Evolutionary conservation across 1,140 invertebrate species (phyloP).

Genomic region (Anthonomus grandis): DNA sequence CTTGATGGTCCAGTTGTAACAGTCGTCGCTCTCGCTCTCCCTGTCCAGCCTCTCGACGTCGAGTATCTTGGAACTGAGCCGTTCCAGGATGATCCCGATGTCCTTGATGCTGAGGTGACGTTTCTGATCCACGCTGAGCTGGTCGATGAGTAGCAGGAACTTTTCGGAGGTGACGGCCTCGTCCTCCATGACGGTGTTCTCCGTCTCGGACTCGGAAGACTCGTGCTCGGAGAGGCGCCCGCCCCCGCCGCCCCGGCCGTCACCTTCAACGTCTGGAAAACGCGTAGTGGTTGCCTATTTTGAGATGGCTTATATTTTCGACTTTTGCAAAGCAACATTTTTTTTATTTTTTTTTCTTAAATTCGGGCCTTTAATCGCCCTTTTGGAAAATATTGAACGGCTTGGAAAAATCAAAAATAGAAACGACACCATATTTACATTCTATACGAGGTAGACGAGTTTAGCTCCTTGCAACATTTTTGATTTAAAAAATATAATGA

Average conservation of each 20-base stretch:
- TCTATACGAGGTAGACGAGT: too few relatives aligned
- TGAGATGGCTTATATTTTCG: too few relatives aligned
- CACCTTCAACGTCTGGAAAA: constrained; percentile 59
- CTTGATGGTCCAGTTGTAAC: constrained; percentile 89
- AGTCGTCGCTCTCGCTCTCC: constrained; percentile 86
- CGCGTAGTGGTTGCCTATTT: constrained; percentile 28
- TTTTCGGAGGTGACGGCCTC: constrained; percentile 84
- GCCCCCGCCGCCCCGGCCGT: constrained; percentile 47
- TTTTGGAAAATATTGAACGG: too few relatives aligned
- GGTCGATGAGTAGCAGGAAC: constrained; percentile 88
- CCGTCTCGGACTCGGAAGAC: constrained; percentile 87
- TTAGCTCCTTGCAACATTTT: too few relatives aligned
- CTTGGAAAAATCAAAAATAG: too few relatives aligned
- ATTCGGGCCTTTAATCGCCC: too few relatives aligned
- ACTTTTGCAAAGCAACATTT: too few relatives aligned
- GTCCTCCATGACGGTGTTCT: constrained; percentile 88
- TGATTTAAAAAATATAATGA: too few relatives aligned
- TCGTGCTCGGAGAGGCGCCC: constrained; percentile 63
- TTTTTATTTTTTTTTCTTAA: too few relatives aligned
- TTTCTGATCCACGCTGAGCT: constrained; percentile 87
- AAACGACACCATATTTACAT: too few relatives aligned
- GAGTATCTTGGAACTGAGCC: constrained; percentile 87
- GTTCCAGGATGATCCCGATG: constrained; percentile 89
- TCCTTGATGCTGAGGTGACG: constrained; percentile 89
- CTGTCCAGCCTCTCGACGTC: constrained; percentile 88